Base-by-base conservation (phyloP, 1,140 invertebrate species). In the Camponotus floridanus region DNA sequence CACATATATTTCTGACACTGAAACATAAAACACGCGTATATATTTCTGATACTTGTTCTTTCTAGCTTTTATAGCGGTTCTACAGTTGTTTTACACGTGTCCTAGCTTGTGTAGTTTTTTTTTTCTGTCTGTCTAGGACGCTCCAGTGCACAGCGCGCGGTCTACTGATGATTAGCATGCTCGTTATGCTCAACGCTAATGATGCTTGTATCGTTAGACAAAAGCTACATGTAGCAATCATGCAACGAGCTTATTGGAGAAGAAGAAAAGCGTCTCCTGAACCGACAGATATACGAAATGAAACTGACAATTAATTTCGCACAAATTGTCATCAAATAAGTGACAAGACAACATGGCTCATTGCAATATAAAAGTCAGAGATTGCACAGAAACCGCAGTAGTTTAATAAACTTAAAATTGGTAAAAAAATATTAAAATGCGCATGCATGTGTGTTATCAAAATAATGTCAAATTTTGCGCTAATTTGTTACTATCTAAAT, bases 141-240 rank as follows among this genome's bases (percentile, higher is more conserved):
- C 88, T 84, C 80, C 90, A 71, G 55, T 62, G 76, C 48, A 86
- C 85, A 70, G 87, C 80, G 76, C 89, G 91, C 2, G 6, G 91
- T 88, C 91, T 91, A 91, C 91, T 85, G 92, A 93, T 94, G 94
- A 94, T 95, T 95, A 94, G 93, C 92, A 92, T 91, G 93, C 93
- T 95, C 94, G 94, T 94, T 95, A 94, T 89, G 90, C 78, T 76
- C 84, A 91, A 94, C 92, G 92, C 93, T 94, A 94, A 94, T 93
- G 93, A 94, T 92, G 93, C 93, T 92, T 94, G 92, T 91, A 90
- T 91, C 91, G 84, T 74, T 85, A 91, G 91, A 94, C 92, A 94
- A 93, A 93, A 93, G 89, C 89, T 92, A 80, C 70, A 87, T 90
- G 83, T 88, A 91, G 89, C 87, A 89, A 87, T 76, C 87, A 79